A percentile compares a stretch with the other conserved stretches of the same genome.
Evolutionary conservation across 2,113 vertebrate species (phyloP).

Genomic region (Otus sunia): DNA sequence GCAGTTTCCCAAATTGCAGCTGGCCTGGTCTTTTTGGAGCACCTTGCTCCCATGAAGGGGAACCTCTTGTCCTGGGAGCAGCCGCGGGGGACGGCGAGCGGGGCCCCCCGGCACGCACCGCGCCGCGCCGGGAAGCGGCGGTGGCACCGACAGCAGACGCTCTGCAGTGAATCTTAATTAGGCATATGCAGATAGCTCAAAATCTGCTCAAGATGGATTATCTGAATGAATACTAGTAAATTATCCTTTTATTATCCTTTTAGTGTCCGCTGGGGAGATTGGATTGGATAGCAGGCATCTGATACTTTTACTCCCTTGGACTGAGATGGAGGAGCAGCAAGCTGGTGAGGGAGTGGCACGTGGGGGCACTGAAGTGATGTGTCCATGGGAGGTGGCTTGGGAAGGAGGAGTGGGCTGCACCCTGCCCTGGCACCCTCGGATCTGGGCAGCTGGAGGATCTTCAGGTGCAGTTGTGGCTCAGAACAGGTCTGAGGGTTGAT

Average conservation of each 20-base stretch:
- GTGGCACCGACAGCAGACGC: constrained; percentile 2
- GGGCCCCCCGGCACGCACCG: neutral
- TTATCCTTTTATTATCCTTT: constrained; percentile 57
- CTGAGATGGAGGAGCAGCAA: neutral
- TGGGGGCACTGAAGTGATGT: neutral
- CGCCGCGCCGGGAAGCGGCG: neutral
- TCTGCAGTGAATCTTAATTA: constrained; percentile 51
- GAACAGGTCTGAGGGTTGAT: neutral
- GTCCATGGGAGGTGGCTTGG: accelerated
- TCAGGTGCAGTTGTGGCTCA: neutral
- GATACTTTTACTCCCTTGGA: neutral
- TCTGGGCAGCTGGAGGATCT: neutral
- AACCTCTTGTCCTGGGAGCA: neutral
- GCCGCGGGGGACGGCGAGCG: neutral
- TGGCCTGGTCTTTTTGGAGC: neutral
- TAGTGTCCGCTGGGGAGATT: constrained; percentile 13
- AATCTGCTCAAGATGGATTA: constrained; percentile 50
- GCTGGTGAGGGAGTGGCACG: neutral
- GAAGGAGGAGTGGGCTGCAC: neutral
- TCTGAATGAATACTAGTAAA: constrained; percentile 53
- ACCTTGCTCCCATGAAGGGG: neutral
- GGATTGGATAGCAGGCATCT: neutral
- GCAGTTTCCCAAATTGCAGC: neutral
- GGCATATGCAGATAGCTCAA: constrained; percentile 47
- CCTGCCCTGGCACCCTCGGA: neutral